Evolutionary conservation across 2,888 invertebrate genomes (phyloP).

Genomic region (Catotricha subobsoleta): DNA sequence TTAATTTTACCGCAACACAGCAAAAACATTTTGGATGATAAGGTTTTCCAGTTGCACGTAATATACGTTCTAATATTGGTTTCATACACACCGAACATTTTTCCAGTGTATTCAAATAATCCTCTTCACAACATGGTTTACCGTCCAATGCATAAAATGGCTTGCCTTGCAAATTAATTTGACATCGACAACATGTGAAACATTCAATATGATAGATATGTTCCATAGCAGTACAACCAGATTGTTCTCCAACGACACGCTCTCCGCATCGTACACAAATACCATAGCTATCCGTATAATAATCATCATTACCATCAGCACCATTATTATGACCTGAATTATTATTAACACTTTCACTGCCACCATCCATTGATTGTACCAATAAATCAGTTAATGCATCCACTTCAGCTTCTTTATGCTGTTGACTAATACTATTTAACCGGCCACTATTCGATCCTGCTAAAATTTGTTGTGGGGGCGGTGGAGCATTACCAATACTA

Average conservation of each 20-base stretch:
- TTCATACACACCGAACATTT: slow-evolving; percentile 92
- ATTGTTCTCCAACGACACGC: slow-evolving; percentile 82
- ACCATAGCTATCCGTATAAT: slow-evolving; percentile 53
- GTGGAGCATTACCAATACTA: too few species aligned
- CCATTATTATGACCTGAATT: too few species aligned
- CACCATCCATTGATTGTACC: slow-evolving; percentile 70
- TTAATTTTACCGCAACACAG: too few species aligned
- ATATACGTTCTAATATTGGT: slow-evolving; percentile 85
- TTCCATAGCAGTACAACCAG: slow-evolving; percentile 96
- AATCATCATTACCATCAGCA: too few species aligned
- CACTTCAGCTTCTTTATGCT: slow-evolving; percentile 50
- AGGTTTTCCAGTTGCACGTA: slow-evolving; percentile 94
- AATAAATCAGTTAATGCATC: slow-evolving; percentile 77
- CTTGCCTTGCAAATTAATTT: slow-evolving; percentile 66
- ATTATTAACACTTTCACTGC: slow-evolving; percentile 49
- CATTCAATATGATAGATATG: slow-evolving; percentile 90
- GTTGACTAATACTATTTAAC: slow-evolving; percentile 8
- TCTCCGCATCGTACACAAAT: slow-evolving; percentile 84
- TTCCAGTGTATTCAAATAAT: slow-evolving; percentile 90
- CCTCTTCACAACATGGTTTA: slow-evolving; percentile 88
- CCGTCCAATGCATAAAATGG: slow-evolving; percentile 92
- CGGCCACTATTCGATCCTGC: slow-evolving; percentile 18
- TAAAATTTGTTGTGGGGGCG: too few species aligned
- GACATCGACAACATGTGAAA: slow-evolving; percentile 82
- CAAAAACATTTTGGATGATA: slow-evolving; percentile 96